Evolutionary conservation across 2,113 vertebrate genomes (phyloP), one percentile per base, ranked within the genome.

Genomic region (Peromyscus californicus): DNA sequence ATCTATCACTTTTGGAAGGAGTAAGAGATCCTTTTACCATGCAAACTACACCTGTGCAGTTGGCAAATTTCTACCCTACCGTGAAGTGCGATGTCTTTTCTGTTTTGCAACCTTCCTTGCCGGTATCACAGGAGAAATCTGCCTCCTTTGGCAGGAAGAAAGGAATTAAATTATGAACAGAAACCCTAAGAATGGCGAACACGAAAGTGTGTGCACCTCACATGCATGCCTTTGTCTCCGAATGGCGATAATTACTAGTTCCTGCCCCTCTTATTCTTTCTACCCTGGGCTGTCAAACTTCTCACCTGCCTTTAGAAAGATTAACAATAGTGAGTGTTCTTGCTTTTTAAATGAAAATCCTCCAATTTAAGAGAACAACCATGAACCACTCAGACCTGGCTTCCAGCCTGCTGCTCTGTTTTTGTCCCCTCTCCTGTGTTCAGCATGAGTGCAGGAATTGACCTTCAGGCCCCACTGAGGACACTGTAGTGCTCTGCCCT

Each of bases 161-260:
- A 93, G 87, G 82, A 95, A 91, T 93, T 87, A 93, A 96, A 92
- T 91, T 95, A 92, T 84, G 87, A 93, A 67, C 92, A 79, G 83
- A 78, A 94, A 93, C 33, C 36, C 33, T 65, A 16, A 95, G 74
- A 96, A 90, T 72, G 54, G 90, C 0, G 0, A 91, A 54, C 76
- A 42, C 5, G 76, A 26, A 54, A 54, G 42, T 39, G 39, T 72
- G 59, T 0, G 12, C 39, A 3, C 1, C 67, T 5, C 96, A 70
- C 31, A 1, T 29, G 1, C 45, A 16, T 0, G 7, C 51, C 65
- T 97, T 98, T 97, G 93, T 98, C 96, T 97, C 61, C 6, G 10
- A 87, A 93, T 83, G 75, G 69, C 87, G 39, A 65, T 98, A 97
- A 98, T 97, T 97, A 76, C 92, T 84, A 94, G 93, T 90, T 97